phyloP scores from a whole-genome alignment of 1,140 invertebrate species.

The Subanguina moxae region DNA sequence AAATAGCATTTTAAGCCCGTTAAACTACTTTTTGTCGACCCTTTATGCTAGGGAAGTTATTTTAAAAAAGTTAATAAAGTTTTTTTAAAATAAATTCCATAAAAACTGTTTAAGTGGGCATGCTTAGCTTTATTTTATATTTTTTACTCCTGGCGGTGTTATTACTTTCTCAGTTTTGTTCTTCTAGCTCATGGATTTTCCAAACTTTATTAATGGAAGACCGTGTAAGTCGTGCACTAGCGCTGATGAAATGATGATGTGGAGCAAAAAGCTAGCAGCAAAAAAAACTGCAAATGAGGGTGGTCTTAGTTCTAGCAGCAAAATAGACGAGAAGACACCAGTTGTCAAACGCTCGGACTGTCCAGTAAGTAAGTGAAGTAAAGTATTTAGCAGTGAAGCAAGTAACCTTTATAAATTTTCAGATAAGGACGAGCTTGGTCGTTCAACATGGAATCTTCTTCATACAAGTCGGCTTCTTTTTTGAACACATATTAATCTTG shows the following conservation, averaged over 20 bases:
- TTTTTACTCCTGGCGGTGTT: background rate
- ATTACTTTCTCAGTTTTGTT: background rate
- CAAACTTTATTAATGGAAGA: conserved; percentile 18
- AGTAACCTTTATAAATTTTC: background rate
- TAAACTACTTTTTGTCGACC: no score
- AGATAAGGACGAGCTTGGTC: conserved; percentile 56
- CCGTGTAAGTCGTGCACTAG: conserved; percentile 56
- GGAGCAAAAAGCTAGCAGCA: conserved; percentile 36
- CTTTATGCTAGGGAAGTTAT: no score
- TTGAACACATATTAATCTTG: no score
- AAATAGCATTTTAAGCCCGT: no score
- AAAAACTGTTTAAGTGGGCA: no score
- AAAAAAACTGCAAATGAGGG: conserved; percentile 20
- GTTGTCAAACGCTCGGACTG: conserved; percentile 43
- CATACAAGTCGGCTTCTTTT: conserved; percentile 78
- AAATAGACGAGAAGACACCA: background rate
- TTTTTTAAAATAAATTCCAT: no score
- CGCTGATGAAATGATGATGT: conserved; percentile 55
- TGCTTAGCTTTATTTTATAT: background rate
- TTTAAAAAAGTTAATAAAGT: no score
- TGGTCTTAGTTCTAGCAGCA: no score
- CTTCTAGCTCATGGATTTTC: conserved; percentile 7
- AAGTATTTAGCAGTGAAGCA: background rate
- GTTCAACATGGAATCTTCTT: conserved; percentile 80
- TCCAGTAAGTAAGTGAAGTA: conserved; percentile 32